A percentile compares a stretch with the other conserved stretches of the same genome.
Evolutionary conservation across 2,888 invertebrate species (phyloP).

Genomic region (Melipona bicolor): DNA sequence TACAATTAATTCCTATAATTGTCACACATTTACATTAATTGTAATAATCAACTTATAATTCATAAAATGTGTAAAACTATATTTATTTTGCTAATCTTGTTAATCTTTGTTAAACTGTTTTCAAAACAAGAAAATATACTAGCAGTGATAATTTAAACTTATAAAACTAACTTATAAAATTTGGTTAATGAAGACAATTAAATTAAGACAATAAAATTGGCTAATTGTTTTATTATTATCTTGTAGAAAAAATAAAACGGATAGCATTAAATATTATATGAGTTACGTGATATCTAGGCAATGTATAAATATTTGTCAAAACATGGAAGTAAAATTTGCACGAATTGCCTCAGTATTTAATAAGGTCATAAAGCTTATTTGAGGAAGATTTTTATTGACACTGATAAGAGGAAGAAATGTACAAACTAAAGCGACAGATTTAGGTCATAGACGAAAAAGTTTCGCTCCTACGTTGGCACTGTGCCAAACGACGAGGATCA

Average conservation of each 20-base stretch:
- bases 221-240: not conserved
- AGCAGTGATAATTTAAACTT: not conserved
- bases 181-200: not conserved
- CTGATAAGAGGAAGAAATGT: conserved; percentile 64
- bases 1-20: not conserved
- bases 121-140: not conserved
- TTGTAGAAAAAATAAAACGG: not conserved
- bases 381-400: conserved; percentile 54
- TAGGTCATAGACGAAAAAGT: conserved; percentile 72
- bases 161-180: not conserved
- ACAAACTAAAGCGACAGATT: conserved; percentile 72
- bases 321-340: not conserved
- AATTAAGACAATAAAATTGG: too few species aligned
- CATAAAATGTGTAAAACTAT: not conserved
- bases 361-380: conserved; percentile 8
- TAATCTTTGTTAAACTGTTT: not conserved
- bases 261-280: not conserved
- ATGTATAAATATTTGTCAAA: not conserved
- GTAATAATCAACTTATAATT: not conserved
- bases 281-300: not conserved
- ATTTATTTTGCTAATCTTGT: not conserved
- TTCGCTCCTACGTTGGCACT: conserved; percentile 68
- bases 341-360: not conserved
- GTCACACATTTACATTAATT: not conserved
- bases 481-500: conserved; percentile 58